Conservation (phyloP, 1,140 invertebrate species). For the Trachymyrmex septentrionalis region DNA sequence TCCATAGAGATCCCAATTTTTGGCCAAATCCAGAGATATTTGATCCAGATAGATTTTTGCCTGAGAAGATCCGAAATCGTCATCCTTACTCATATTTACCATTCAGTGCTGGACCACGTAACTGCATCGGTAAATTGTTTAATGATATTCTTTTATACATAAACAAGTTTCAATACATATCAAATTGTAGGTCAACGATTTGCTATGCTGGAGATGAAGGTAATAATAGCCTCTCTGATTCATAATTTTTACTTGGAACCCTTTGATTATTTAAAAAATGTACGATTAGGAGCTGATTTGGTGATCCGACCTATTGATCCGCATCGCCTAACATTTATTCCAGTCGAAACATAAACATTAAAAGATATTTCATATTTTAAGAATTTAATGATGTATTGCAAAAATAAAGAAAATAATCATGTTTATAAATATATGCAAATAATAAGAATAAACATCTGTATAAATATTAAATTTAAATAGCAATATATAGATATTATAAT, state of each 20-base stretch:
- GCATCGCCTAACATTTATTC: neutral
- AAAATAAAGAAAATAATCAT: no score
- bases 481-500: no score
- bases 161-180: neutral
- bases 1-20: conserved; percentile 90
- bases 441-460: neutral
- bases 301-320: neutral
- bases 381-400: no score
- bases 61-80: conserved; percentile 85
- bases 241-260: neutral
- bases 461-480: no score
- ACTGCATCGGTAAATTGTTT: conserved; percentile 89
- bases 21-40: conserved; percentile 92
- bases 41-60: conserved; percentile 92
- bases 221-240: neutral
- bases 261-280: neutral
- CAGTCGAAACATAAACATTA: neutral
- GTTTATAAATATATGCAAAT: neutral
- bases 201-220: neutral
- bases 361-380: neutral
- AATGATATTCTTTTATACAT: neutral
- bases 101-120: conserved; percentile 92
- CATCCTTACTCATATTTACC: conserved; percentile 89
- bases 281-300: neutral
- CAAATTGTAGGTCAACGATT: neutral